phyloP scores from a whole-genome alignment of 2,888 invertebrate species.

The Epirrhoe tristata region DNA sequence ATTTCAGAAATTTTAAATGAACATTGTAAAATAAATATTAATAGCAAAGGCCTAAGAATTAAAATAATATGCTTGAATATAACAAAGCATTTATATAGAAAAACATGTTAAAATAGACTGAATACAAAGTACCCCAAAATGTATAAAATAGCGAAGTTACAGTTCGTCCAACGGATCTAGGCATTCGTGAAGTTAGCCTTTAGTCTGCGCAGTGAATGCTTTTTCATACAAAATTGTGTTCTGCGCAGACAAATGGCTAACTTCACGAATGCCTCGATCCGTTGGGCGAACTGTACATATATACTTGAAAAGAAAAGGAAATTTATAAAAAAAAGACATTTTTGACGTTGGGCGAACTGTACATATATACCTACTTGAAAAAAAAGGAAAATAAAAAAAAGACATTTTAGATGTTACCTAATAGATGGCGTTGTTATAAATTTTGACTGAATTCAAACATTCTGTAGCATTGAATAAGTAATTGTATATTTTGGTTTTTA shows the following conservation, averaged over 20 bases:
- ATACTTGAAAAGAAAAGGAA: no score
- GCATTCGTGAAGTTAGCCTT: no score
- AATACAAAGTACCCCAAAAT: constrained; percentile 1
- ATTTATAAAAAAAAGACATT: no score
- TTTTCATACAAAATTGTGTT: no score
- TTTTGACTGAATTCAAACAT: constrained; percentile 2
- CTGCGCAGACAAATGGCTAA: no score
- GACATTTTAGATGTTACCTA: neutral
- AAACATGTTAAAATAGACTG: constrained; percentile 2
- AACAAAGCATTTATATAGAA: neutral
- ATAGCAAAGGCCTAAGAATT: neutral
- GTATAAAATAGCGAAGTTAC: neutral
- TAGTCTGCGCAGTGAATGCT: no score
- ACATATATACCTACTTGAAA: no score
- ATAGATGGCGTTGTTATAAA: constrained; percentile 5
- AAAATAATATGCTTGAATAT: neutral
- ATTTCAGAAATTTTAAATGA: no score
- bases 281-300: no score
- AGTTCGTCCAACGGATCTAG: no score
- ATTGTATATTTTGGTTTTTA: constrained; percentile 2
- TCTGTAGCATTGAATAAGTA: neutral
- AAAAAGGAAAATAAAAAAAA: neutral
- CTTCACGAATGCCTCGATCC: no score
- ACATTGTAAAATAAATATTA: neutral
- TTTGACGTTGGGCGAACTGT: no score